Percentiles rank a stretch among this genome's conserved stretches.
These are phyloP conservation scores for Ceratitis capitata DNA, from an alignment of 1,140 invertebrate species.

Conservation along the genomic window DNA sequence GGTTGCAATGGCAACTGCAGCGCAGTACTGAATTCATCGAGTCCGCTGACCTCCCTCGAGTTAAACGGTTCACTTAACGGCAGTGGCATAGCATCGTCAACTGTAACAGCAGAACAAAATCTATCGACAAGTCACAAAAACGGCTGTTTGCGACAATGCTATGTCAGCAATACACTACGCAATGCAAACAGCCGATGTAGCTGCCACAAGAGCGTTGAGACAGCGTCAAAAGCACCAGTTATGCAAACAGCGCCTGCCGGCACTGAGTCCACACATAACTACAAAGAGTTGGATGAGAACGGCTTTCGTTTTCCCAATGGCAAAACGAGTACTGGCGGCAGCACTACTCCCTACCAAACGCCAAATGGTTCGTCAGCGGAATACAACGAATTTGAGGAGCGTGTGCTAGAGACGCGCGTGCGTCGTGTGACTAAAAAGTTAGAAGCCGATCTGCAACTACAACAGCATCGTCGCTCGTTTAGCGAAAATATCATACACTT, in stretches of 20 bases:
- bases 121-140: slow-evolving; percentile 41
- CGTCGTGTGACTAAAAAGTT: slow-evolving; percentile 65
- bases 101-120: slow-evolving; percentile 49
- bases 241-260: slow-evolving; percentile 50
- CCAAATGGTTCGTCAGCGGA: slow-evolving; percentile 50
- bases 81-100: slow-evolving; percentile 40
- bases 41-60: slow-evolving; percentile 58
- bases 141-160: slow-evolving; percentile 39
- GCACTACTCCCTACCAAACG: slow-evolving; percentile 62
- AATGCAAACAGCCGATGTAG: not conserved
- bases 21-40: slow-evolving; percentile 41
- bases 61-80: slow-evolving; percentile 52
- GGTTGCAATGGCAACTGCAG: slow-evolving; percentile 41
- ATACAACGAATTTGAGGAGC: slow-evolving; percentile 53
- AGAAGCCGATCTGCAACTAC: slow-evolving; percentile 57
- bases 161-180: not conserved
- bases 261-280: slow-evolving; percentile 48
- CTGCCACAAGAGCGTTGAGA: not conserved
- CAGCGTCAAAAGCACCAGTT: not conserved
- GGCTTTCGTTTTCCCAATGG: slow-evolving; percentile 60
- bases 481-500: slow-evolving; percentile 74
- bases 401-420: slow-evolving; percentile 53
- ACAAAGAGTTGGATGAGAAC: slow-evolving; percentile 51
- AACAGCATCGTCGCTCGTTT: slow-evolving; percentile 72
- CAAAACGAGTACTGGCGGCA: slow-evolving; percentile 50